phyloP scores from a whole-genome alignment of 2,113 vertebrate genomes.

The Oryzias woworae region DNA sequence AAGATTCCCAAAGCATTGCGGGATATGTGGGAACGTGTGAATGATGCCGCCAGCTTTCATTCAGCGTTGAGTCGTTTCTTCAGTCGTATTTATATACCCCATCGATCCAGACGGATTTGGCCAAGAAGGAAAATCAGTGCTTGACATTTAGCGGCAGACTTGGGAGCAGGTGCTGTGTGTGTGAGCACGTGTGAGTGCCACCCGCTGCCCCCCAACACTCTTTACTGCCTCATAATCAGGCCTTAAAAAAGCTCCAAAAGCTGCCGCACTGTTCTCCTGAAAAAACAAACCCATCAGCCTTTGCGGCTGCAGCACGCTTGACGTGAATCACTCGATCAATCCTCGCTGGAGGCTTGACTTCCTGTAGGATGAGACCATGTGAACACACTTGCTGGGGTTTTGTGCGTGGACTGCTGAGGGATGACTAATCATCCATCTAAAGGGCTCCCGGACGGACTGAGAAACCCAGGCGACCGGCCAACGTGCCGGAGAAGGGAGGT shows the following conservation, averaged over 20 bases:
- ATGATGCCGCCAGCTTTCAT: constrained; percentile 51
- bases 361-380: constrained; percentile 36
- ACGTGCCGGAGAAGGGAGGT: constrained; percentile 37
- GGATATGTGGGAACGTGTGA: constrained; percentile 49
- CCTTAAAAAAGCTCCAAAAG: constrained; percentile 16
- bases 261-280: constrained; percentile 1
- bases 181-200: background rate
- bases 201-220: constrained; percentile 19
- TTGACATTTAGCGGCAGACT: constrained; percentile 56
- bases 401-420: constrained; percentile 40
- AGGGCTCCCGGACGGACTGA: constrained; percentile 38
- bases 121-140: constrained; percentile 53
- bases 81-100: constrained; percentile 74
- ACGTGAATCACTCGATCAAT: constrained; percentile 42
- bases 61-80: constrained; percentile 60
- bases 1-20: constrained; percentile 31
- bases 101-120: constrained; percentile 72
- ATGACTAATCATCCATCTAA: constrained; percentile 67
- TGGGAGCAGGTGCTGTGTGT: constrained; percentile 13
- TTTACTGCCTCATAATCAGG: constrained; percentile 6
- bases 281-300: constrained; percentile 22
- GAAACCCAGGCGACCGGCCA: constrained; percentile 30
- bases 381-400: constrained; percentile 30
- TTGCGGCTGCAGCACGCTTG: constrained; percentile 14
- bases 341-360: constrained; percentile 31